phyloP scores from a whole-genome alignment of 2,888 invertebrate genomes.

The Cephus rjabovi region DNA sequence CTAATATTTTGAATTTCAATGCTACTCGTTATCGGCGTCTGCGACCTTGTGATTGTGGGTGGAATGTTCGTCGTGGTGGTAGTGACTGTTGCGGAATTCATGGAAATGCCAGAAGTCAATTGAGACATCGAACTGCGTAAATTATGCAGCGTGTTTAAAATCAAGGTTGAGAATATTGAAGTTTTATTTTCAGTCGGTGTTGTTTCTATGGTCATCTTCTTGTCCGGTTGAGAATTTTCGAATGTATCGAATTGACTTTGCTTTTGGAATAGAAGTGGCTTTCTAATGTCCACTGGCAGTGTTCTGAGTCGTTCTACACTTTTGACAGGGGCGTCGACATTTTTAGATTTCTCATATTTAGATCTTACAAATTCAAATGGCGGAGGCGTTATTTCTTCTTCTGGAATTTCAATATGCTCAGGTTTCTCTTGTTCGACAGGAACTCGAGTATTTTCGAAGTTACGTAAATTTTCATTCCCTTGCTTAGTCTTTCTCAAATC shows the following conservation, averaged over 20 bases:
- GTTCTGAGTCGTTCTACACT: not conserved
- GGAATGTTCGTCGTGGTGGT: not conserved
- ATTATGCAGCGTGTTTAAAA: not conserved
- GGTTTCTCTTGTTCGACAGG: not conserved
- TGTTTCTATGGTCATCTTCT: not conserved
- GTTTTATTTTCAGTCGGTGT: not conserved
- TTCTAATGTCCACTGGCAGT: not conserved
- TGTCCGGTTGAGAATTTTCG: not conserved
- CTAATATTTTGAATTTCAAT: not conserved
- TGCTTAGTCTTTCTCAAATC: not conserved
- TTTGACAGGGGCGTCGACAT: not conserved
- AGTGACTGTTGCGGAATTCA: not conserved
- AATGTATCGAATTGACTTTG: not conserved
- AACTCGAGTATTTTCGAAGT: not conserved
- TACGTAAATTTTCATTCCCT: not conserved
- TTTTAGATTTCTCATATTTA: not conserved
- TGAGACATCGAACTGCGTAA: not conserved
- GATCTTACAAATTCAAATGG: not conserved
- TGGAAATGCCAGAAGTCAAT: not conserved
- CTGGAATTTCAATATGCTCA: not conserved
- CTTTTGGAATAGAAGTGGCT: not conserved
- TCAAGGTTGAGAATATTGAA: not conserved
- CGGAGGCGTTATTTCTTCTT: not conserved
- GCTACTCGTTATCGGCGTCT: not conserved
- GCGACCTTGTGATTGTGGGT: not conserved